These are phyloP conservation scores for Ctenodactylus gundi DNA, from an alignment of 2,113 vertebrate species.

Conservation along the genomic window DNA sequence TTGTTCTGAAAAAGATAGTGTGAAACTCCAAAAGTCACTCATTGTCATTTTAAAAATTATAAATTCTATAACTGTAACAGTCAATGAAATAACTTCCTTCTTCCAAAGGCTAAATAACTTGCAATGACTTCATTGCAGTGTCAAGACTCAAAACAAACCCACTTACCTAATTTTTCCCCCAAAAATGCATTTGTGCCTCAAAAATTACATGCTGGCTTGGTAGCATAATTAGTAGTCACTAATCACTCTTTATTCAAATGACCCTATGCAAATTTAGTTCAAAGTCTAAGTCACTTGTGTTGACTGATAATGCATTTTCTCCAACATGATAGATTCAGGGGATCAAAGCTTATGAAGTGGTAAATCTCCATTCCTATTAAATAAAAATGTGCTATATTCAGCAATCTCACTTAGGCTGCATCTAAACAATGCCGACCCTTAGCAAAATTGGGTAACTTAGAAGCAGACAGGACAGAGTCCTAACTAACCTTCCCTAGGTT, in stretches of 20 bases:
- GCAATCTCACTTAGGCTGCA: not conserved
- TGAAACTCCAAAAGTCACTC: not conserved
- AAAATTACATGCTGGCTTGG: not conserved
- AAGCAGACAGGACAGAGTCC: not conserved
- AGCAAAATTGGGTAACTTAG: not conserved
- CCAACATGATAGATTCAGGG: not conserved
- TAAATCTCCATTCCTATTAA: conserved; percentile 58
- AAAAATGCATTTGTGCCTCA: not conserved
- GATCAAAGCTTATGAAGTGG: accelerated
- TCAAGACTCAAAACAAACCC: not conserved
- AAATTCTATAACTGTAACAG: not conserved
- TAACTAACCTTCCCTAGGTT: not conserved
- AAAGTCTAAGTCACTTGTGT: conserved; percentile 37
- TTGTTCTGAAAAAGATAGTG: not conserved
- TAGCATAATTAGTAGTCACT: not conserved
- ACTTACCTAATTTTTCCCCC: not conserved
- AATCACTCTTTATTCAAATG: conserved; percentile 32
- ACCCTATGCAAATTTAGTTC: conserved; percentile 11
- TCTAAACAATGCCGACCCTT: not conserved
- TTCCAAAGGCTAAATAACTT: not conserved
- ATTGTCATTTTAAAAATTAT: not conserved
- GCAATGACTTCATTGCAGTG: not conserved
- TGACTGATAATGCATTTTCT: conserved; percentile 9
- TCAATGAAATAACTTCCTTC: not conserved
- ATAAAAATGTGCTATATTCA: conserved; percentile 2